Evolutionary conservation across 1,140 invertebrate species (phyloP).

Genomic region (Drosophila melanica): DNA sequence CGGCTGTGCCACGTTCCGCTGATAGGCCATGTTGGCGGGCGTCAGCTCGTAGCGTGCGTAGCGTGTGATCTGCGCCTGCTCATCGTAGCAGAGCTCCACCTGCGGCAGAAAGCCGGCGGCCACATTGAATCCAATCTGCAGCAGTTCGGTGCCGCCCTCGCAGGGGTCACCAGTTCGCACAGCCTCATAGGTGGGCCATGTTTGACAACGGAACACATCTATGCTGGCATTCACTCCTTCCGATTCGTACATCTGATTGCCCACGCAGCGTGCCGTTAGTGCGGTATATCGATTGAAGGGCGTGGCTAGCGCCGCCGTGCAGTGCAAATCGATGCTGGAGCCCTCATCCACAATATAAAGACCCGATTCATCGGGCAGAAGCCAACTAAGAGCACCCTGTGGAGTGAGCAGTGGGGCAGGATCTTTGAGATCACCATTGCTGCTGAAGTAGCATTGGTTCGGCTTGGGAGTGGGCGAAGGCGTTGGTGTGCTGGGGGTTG

Average conservation of each 20-base stretch:
- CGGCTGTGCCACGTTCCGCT: constrained; percentile 63
- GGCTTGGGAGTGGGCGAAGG: constrained; percentile 25
- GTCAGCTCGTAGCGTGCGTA: constrained; percentile 63
- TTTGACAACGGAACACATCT: constrained; percentile 61
- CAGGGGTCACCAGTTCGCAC: constrained; percentile 55
- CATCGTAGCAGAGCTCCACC: constrained; percentile 66
- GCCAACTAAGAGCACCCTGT: constrained; percentile 55
- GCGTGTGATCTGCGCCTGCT: constrained; percentile 51
- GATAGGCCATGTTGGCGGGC: constrained; percentile 62
- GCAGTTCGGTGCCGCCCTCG: constrained; percentile 51
- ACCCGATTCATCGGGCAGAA: constrained; percentile 51
- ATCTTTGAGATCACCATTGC: constrained; percentile 64
- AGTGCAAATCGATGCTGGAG: constrained; percentile 60
- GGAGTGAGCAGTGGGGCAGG: constrained; percentile 68
- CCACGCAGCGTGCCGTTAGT: constrained; percentile 55
- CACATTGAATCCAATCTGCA: constrained; percentile 71
- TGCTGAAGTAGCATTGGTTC: constrained; percentile 58
- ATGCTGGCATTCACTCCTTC: constrained; percentile 44
- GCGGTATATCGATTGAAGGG: constrained; percentile 62
- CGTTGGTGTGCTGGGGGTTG: constrained; percentile 13
- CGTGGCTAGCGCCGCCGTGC: constrained; percentile 49
- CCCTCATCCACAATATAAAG: constrained; percentile 50
- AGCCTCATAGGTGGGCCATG: constrained; percentile 66
- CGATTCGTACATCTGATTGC: constrained; percentile 48
- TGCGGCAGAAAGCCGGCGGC: constrained; percentile 59